Conservation (phyloP, 2,797 vertebrate species). For the Lates japonicus region DNA sequence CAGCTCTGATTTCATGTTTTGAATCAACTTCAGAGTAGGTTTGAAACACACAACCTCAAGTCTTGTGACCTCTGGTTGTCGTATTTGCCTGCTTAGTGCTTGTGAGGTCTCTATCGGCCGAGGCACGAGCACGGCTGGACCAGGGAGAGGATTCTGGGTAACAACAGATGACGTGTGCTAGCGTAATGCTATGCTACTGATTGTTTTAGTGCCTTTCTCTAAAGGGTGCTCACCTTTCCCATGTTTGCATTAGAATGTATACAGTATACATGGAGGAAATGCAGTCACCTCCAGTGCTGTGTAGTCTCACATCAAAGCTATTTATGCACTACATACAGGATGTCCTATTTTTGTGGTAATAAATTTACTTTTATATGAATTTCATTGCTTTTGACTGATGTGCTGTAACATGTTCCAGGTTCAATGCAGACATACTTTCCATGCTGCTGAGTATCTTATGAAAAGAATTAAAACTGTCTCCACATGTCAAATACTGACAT, state of each 20-base stretch:
- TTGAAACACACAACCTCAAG: conserved; percentile 23
- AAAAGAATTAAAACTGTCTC: conserved; percentile 16
- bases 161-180: conserved; percentile 45
- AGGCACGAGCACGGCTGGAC: conserved; percentile 58
- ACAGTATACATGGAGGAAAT: conserved; percentile 24
- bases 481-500: conserved; percentile 10
- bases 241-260: conserved; percentile 74
- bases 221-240: conserved; percentile 68
- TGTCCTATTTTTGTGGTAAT: conserved; percentile 85
- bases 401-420: conserved; percentile 18
- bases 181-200: conserved; percentile 55
- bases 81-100: conserved; percentile 44
- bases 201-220: conserved; percentile 84
- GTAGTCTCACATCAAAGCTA: conserved; percentile 68
- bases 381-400: conserved; percentile 43
- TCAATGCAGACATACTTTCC: conserved; percentile 6
- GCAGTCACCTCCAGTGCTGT: conserved; percentile 42
- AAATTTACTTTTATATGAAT: conserved; percentile 85
- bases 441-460: conserved; percentile 8
- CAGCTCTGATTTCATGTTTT: conserved; percentile 3
- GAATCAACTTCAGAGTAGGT: background rate
- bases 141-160: conserved; percentile 73
- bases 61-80: conserved; percentile 75
- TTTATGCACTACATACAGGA: conserved; percentile 85
- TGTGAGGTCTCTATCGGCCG: conserved; percentile 75